Base-by-base conservation (phyloP, 1,140 invertebrate genomes). In the Drosophila kepulauana region DNA sequence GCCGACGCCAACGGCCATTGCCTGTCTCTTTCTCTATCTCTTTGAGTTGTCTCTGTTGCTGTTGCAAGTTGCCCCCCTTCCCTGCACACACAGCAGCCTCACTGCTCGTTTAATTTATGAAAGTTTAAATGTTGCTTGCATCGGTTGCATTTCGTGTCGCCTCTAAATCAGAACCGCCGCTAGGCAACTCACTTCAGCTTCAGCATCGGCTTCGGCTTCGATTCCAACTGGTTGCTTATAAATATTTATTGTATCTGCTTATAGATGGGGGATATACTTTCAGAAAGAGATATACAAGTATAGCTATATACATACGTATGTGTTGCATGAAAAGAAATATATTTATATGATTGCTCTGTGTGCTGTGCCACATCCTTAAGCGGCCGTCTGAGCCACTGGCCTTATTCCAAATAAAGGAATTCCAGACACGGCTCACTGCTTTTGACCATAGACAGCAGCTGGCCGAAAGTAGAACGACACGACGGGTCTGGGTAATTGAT, bases 121-220 rank as follows among this genome's bases (percentile, higher is more conserved):
- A 87, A 88, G 84, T 87, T 84, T 88, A 87, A 87, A 80, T 84
- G 84, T 71, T 73, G 64, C 75, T 64, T 64, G 69, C 59, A 63
- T 67, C 67, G 75, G 75, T 74, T 82, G 84, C 72, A 79, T 82
- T 87, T 81, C 59, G 84, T 82, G 82, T 81, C 75, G 82, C 76
- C 68, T 82, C 72, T 77, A 87, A 87, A 80, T 86, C 84, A 88
- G 84, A 88, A 88, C 81, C 59, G 79, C 85, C 85, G 85, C 85
- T 88, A 88, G 81, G 67, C 78, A 57, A 67, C 52, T 59, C 61
- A 48, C 25, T 38, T 33, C 62, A 33, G 57, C 57, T 45, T 59
- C 65, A 20, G 20, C 16, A 1, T 16, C 16, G 16, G 16, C 20
- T 25, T 33, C 62, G 41, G 57, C 57, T 46, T 59, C 65, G 38